These are phyloP conservation scores for Tipula confusa DNA, from an alignment of 2,888 invertebrate species.

Conservation along the genomic window DNA sequence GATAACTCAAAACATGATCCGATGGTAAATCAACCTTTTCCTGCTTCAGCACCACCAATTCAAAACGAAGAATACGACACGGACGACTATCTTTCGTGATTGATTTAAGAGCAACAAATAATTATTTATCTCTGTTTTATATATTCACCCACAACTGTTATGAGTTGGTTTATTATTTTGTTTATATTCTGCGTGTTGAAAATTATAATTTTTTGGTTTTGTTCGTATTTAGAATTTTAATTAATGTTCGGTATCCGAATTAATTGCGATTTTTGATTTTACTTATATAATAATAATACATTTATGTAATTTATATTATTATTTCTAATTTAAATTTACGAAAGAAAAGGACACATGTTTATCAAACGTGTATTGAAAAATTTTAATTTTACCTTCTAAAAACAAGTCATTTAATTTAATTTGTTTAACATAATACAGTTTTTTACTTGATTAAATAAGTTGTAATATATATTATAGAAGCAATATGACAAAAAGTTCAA, in stretches of 20 bases:
- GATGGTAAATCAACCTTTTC: neutral
- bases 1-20: neutral
- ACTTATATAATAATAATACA: neutral
- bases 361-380: neutral
- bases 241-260: conserved; percentile 29
- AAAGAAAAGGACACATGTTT: neutral
- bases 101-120: neutral
- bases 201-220: neutral
- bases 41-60: neutral
- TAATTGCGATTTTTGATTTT: conserved; percentile 3
- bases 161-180: neutral
- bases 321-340: neutral
- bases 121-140: neutral
- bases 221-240: neutral
- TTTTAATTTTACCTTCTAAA: too few relatives aligned
- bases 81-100: neutral
- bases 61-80: neutral
- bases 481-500: neutral
- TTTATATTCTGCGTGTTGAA: neutral
- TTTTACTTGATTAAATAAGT: too few relatives aligned
- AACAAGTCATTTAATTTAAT: too few relatives aligned
- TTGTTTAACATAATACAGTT: too few relatives aligned
- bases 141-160: neutral
- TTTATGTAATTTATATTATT: conserved; percentile 8
- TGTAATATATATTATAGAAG: neutral